Conservation (phyloP, 2,113 vertebrate genomes). For the Motacilla tschutschensis region DNA sequence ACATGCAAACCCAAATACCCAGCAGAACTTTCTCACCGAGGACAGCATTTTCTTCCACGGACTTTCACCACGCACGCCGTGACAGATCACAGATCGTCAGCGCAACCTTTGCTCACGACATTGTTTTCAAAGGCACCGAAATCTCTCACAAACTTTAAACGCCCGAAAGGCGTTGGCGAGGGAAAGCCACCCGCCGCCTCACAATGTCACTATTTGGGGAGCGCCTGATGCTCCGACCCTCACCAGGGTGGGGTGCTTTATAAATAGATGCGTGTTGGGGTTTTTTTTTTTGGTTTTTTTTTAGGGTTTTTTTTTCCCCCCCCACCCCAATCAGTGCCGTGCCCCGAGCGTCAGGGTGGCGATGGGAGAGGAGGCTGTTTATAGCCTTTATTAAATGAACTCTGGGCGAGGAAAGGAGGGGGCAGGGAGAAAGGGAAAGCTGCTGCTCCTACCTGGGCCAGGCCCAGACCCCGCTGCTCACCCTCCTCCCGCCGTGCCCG, state of each 20-base stretch:
- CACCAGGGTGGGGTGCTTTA: constrained; percentile 48
- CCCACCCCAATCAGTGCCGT: neutral
- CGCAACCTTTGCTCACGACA: constrained; percentile 16
- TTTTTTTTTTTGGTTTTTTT: neutral
- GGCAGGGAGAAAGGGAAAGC: neutral
- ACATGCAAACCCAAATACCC: neutral
- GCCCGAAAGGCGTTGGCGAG: neutral
- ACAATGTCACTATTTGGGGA: constrained; percentile 13
- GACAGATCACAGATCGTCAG: neutral
- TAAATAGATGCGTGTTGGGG: constrained; percentile 4
- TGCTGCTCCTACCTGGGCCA: neutral
- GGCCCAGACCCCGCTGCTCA: neutral
- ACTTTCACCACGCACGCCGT: neutral
- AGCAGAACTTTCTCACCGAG: neutral
- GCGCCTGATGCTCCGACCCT: constrained; percentile 35
- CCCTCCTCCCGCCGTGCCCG: neutral
- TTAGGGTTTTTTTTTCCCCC: neutral
- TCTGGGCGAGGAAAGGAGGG: neutral
- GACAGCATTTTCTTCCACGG: neutral
- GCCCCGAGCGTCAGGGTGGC: constrained; percentile 23
- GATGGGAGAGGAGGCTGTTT: constrained; percentile 37
- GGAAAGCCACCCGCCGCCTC: neutral
- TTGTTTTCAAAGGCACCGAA: constrained; percentile 8
- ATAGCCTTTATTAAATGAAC: constrained; percentile 60
- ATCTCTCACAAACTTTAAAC: constrained; percentile 14